These are phyloP conservation scores for Drosophila trapezifrons DNA, from an alignment of 1,140 invertebrate genomes.

Conservation along the genomic window DNA sequence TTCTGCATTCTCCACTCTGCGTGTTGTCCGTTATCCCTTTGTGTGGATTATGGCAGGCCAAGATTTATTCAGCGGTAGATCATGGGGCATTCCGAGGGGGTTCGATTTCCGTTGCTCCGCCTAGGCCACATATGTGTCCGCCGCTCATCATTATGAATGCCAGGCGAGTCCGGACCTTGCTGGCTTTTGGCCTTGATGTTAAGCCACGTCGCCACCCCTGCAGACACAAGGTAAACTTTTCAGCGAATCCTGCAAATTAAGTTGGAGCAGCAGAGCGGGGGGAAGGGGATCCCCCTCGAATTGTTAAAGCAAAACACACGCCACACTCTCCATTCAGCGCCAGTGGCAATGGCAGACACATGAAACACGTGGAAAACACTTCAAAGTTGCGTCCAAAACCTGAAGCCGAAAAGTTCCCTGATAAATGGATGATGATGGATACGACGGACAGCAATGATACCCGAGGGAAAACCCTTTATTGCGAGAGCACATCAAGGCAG, in stretches of 20 bases:
- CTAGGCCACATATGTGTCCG: background rate
- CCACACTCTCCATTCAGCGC: background rate
- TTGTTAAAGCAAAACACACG: constrained; percentile 12
- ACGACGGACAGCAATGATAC: constrained; percentile 21
- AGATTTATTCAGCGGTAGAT: constrained; percentile 19
- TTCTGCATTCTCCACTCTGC: background rate
- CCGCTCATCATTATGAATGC: constrained; percentile 12
- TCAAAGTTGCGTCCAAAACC: constrained; percentile 24
- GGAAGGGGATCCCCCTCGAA: constrained; percentile 18
- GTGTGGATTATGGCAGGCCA: constrained; percentile 28
- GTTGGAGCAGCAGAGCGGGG: constrained; percentile 11
- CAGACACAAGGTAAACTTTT: constrained; percentile 26
- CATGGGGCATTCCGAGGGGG: too few relatives aligned
- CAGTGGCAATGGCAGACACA: background rate
- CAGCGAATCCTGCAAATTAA: constrained; percentile 58
- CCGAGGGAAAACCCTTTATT: constrained; percentile 14
- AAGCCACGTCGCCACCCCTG: too few relatives aligned
- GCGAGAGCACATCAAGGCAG: background rate
- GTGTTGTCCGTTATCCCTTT: background rate
- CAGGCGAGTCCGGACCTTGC: constrained; percentile 3
- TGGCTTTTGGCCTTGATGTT: constrained; percentile 16
- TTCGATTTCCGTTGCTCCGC: background rate
- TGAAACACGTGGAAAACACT: constrained; percentile 28
- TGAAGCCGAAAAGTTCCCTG: constrained; percentile 22
- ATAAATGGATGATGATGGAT: constrained; percentile 35